phyloP scores from a whole-genome alignment of 1,140 invertebrate species.

The Saccostrea echinata region DNA sequence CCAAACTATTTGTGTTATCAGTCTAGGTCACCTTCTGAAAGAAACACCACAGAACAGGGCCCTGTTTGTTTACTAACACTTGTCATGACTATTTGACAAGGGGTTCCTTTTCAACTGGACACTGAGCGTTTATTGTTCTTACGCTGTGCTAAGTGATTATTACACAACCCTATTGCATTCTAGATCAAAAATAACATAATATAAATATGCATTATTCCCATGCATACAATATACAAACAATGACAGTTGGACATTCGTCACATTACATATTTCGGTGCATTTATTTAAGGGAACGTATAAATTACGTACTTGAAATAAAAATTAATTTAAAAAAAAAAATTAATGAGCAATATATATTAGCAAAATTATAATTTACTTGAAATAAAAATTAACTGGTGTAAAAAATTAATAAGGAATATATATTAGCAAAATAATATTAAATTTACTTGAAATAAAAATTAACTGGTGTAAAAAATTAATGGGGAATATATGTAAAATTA shows the following conservation, averaged over 20 bases:
- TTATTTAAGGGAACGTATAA: too few relatives aligned
- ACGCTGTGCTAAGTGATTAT: neutral
- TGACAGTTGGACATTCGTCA: too few relatives aligned
- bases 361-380: too few relatives aligned
- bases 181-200: neutral
- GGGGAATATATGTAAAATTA: too few relatives aligned
- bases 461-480: neutral
- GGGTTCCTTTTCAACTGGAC: neutral
- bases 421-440: too few relatives aligned
- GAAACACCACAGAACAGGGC: neutral
- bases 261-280: too few relatives aligned
- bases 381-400: too few relatives aligned
- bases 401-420: too few relatives aligned
- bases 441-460: neutral
- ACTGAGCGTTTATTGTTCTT: neutral
- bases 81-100: slow-evolving; percentile 14
- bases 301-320: too few relatives aligned
- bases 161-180: neutral
- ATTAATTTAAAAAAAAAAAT: too few relatives aligned
- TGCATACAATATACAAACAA: neutral
- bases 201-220: neutral
- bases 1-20: slow-evolving; percentile 7
- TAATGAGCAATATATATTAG: too few relatives aligned
- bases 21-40: slow-evolving; percentile 12
- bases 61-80: slow-evolving; percentile 22